Evolutionary conservation across 2,113 vertebrate species (phyloP).

Genomic region (Siphamia tubifer): DNA sequence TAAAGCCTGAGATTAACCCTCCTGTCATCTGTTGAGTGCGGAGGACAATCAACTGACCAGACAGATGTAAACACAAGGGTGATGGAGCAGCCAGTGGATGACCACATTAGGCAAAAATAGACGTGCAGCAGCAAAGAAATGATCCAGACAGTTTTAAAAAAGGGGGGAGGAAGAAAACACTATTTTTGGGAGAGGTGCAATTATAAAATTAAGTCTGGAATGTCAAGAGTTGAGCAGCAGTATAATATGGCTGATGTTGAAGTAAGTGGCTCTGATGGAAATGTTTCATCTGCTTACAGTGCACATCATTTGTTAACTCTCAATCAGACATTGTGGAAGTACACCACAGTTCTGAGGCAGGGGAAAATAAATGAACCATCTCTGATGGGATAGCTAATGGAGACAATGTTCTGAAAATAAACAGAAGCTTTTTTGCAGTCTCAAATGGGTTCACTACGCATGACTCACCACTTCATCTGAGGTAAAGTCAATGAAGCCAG

Average conservation of each 20-base stretch:
- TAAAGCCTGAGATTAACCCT: constrained; percentile 47
- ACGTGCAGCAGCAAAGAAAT: not conserved
- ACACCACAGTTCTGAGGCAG: too few relatives aligned
- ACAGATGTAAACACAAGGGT: constrained; percentile 45
- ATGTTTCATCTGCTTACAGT: not conserved
- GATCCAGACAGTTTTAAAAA: constrained; percentile 1
- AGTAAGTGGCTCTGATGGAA: not conserved
- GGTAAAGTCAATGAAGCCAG: constrained; percentile 77
- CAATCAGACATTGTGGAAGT: not conserved
- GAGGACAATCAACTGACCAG: constrained; percentile 19
- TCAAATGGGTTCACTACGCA: not conserved
- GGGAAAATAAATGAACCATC: too few relatives aligned
- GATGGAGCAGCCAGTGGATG: constrained; percentile 29
- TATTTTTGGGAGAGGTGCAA: constrained; percentile 5
- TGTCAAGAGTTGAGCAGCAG: too few relatives aligned
- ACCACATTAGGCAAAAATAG: constrained; percentile 49
- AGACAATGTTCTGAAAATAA: too few relatives aligned
- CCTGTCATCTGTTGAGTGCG: constrained; percentile 3
- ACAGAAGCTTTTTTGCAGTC: not conserved
- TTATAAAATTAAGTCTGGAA: constrained; percentile 17
- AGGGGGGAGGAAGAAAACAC: not conserved
- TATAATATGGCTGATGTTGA: constrained; percentile 1
- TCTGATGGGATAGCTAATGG: not conserved
- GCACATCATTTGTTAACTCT: not conserved
- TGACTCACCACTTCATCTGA: constrained; percentile 77